Evolutionary conservation across 1,140 invertebrate genomes (phyloP).

Genomic region (Neelides sp.): DNA sequence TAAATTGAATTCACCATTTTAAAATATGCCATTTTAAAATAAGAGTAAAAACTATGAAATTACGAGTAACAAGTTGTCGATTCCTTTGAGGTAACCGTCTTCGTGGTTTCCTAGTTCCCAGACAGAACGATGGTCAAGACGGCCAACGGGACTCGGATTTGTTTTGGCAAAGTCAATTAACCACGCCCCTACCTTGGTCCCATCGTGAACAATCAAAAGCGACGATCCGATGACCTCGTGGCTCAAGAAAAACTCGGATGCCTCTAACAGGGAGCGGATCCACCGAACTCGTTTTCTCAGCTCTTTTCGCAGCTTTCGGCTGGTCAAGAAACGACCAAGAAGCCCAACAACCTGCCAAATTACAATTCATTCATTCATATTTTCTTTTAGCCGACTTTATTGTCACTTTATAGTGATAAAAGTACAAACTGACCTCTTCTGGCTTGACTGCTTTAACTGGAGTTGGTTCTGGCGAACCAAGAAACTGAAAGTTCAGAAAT

Average conservation of each 20-base stretch:
- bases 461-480: neutral
- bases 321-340: too few species aligned
- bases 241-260: conserved; percentile 69
- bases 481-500: too few species aligned
- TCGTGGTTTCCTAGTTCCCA: conserved; percentile 89
- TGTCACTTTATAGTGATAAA: too few species aligned
- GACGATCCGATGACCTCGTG: conserved; percentile 89
- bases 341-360: too few species aligned
- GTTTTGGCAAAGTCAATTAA: conserved; percentile 95
- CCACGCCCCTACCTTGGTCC: conserved; percentile 68
- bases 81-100: conserved; percentile 79
- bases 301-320: too few species aligned
- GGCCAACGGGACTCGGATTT: conserved; percentile 56
- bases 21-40: too few species aligned
- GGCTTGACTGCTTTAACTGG: conserved; percentile 14
- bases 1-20: too few species aligned
- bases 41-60: too few species aligned
- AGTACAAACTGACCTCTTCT: too few species aligned
- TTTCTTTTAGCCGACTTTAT: too few species aligned
- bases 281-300: too few species aligned
- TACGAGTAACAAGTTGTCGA: conserved; percentile 67
- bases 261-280: conserved; percentile 66
- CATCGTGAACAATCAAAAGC: conserved; percentile 85
- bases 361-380: too few species aligned
- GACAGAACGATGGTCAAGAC: conserved; percentile 46